A percentile compares a stretch with the other conserved stretches of the same genome.
Conservation (phyloP, 2,797 vertebrate genomes). For the Micrastur ruficollis region DNA sequence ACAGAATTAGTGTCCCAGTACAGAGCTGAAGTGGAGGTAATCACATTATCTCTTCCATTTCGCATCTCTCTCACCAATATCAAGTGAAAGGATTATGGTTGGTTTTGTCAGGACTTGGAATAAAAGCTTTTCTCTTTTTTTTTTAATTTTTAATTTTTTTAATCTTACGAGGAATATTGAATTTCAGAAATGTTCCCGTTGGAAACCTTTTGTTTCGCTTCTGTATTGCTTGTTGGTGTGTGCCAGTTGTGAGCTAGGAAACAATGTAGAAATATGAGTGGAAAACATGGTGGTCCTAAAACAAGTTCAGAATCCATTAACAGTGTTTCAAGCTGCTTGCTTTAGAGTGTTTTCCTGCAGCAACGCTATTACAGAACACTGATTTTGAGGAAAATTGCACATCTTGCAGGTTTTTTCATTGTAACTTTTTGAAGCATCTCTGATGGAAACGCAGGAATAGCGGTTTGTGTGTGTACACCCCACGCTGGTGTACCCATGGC, state of each 20-base stretch:
- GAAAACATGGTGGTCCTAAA: not conserved
- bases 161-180: not conserved
- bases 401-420: not conserved
- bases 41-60: not conserved
- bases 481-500: rapidly evolving
- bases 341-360: not conserved
- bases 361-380: not conserved
- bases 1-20: not conserved
- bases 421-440: not conserved
- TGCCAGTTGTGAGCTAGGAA: not conserved
- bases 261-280: not conserved
- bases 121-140: not conserved
- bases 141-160: not conserved
- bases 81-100: not conserved
- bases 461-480: not conserved
- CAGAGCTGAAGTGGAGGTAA: not conserved
- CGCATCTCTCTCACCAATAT: not conserved
- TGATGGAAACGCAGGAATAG: not conserved
- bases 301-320: not conserved
- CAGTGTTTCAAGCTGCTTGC: not conserved
- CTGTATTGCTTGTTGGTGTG: not conserved
- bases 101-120: not conserved
- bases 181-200: not conserved
- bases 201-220: not conserved
- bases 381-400: not conserved